phyloP scores from a whole-genome alignment of 2,113 vertebrate species.

The Gymnobelideus leadbeateri region DNA sequence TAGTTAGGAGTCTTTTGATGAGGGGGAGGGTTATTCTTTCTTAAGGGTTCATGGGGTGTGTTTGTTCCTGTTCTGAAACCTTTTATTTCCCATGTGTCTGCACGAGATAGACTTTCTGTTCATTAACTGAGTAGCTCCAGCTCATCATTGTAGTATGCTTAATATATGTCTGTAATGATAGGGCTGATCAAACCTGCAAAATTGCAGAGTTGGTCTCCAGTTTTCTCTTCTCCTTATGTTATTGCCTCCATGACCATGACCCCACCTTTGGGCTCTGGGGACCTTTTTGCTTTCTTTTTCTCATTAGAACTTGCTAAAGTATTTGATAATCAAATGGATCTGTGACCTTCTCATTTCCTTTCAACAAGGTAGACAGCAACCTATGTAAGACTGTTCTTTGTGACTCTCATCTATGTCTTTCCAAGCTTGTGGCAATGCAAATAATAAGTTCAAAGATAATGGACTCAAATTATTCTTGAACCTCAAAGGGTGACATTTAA shows the following conservation, averaged over 20 bases:
- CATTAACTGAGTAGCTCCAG: conserved; percentile 49
- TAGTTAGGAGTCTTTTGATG: conserved; percentile 54
- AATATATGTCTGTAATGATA: conserved; percentile 24
- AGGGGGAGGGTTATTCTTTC: conserved; percentile 53
- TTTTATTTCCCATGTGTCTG: conserved; percentile 63
- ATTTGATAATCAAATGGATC: background rate
- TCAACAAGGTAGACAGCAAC: background rate
- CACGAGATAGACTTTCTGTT: conserved; percentile 59
- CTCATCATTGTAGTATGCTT: conserved; percentile 62
- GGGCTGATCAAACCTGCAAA: background rate
- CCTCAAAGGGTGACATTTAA: background rate
- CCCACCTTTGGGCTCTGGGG: background rate
- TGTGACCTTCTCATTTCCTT: background rate
- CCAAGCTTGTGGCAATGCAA: background rate
- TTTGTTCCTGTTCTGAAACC: conserved; percentile 53
- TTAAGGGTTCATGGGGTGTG: conserved; percentile 57
- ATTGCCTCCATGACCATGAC: background rate
- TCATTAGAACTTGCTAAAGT: background rate
- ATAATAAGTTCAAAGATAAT: background rate
- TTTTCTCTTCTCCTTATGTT: background rate
- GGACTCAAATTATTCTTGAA: background rate
- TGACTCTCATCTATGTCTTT: background rate
- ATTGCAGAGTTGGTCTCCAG: background rate
- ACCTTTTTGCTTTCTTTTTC: background rate
- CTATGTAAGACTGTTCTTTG: background rate